phyloP scores from a whole-genome alignment of 1,140 invertebrate genomes.

The Globodera ellingtonae region DNA sequence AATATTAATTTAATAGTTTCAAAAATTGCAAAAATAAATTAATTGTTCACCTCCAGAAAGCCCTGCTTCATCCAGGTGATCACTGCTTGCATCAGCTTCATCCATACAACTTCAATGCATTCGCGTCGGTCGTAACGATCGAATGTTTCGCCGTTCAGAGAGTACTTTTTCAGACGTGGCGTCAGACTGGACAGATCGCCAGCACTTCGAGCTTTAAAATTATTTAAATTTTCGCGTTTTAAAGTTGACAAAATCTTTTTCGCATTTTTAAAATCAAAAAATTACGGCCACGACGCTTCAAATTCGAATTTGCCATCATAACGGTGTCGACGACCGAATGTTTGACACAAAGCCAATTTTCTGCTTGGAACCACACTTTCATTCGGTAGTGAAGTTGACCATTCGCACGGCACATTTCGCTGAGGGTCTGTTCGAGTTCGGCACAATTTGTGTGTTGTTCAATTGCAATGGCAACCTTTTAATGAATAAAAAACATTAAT shows the following conservation, averaged over 20 bases:
- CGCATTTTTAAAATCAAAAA: neutral
- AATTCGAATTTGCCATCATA: slow-evolving; percentile 24
- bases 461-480: slow-evolving; percentile 10
- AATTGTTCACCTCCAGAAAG: slow-evolving; percentile 25
- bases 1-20: neutral
- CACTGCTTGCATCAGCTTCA: slow-evolving; percentile 30
- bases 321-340: slow-evolving; percentile 30
- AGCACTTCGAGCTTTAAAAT: neutral
- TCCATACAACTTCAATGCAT: slow-evolving; percentile 27
- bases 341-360: slow-evolving; percentile 35
- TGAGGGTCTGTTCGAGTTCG: slow-evolving; percentile 26
- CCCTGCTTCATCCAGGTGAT: slow-evolving; percentile 35
- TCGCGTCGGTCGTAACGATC: neutral
- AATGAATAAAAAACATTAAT: neutral
- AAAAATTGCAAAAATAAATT: no score
- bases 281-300: neutral
- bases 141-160: neutral
- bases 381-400: slow-evolving; percentile 30
- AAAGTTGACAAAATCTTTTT: no score
- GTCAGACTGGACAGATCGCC: neutral
- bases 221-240: no score
- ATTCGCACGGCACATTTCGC: slow-evolving; percentile 30
- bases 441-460: slow-evolving; percentile 5
- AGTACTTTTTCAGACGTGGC: neutral
- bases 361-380: slow-evolving; percentile 36